Evolutionary conservation across 1,140 invertebrate species (phyloP), one percentile per base, ranked within the genome.

Genomic region (Sminthurides bifidus): DNA sequence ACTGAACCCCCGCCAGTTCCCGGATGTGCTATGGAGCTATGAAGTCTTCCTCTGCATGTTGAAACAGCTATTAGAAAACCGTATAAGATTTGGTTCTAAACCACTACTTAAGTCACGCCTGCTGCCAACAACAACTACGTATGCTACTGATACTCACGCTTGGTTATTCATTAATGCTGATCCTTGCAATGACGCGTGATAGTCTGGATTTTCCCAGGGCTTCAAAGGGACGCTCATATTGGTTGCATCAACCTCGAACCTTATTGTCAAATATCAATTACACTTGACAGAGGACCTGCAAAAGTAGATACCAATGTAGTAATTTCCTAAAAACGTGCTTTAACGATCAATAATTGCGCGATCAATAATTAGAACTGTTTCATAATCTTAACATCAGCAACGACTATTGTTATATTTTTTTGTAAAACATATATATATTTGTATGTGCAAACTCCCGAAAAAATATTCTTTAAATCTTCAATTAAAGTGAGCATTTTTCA

Each of bases 21-120:
- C 19, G 62, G 62, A 57, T 53, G 57, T 21, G 59, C 56, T 19
- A 61, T 46, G 14, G 59, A 52, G 27, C 62, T 64, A 27, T 64
- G 57, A 10, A 64, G 55, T 44, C 56, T 23, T 33, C 59, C 59
- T 10, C 62, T 64, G 45, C 27, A 48, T 53, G 33, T 54, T 19
- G 49, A 1, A 49, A 44, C 45, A 6, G 14, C 15, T 30, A 12
- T 30, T 35, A 54, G 6, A 53, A 43, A 44, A 40, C 23, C 26
- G 14, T n/a, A 19, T n/a, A 50, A 19, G 17, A 19, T 12, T 38
- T 3, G 14, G 19, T 24, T 14, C 41, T n/a, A 38, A 40, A 21
- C 15, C 35, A 33, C 38, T 17, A 41, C n/a, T 15, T 41, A 17
- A 21, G 27, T 41, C n/a, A 40, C 23, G 14, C 30, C 23, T 30